A percentile compares a stretch with the other conserved stretches of the same genome.
Evolutionary conservation across 2,113 vertebrate genomes (phyloP).

Genomic region (Excalfactoria chinensis): DNA sequence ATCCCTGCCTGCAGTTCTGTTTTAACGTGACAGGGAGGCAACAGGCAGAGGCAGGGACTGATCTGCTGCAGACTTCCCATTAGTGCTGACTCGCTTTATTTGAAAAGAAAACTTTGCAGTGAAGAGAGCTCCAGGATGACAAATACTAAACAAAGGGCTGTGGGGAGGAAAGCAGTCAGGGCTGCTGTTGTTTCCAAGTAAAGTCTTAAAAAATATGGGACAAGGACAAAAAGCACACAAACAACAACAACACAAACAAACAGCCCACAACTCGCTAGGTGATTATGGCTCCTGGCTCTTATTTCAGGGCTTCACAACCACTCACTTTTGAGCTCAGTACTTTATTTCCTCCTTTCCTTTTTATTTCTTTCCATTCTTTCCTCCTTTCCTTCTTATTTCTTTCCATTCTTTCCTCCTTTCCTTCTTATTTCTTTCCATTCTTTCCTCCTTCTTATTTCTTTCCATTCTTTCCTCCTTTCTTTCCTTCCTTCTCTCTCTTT

Average conservation of each 20-base stretch:
- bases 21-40: not conserved
- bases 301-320: conserved; percentile 17
- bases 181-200: not conserved
- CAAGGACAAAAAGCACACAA: not conserved
- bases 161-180: not conserved
- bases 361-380: no score
- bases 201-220: not conserved
- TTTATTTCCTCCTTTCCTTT: not conserved
- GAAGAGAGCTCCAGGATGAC: not conserved
- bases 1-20: not conserved
- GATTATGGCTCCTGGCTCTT: not conserved
- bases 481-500: no score
- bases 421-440: no score
- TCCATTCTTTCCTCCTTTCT: no score
- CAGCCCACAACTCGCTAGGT: not conserved
- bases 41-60: not conserved
- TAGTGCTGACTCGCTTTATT: not conserved
- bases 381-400: no score
- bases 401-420: no score
- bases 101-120: not conserved
- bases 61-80: not conserved
- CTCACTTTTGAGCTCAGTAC: not conserved
- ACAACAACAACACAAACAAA: not conserved
- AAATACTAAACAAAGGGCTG: not conserved
- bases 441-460: no score